These are phyloP conservation scores for Ceyx erithaca DNA, from an alignment of 2,797 vertebrate genomes.

Conservation along the genomic window DNA sequence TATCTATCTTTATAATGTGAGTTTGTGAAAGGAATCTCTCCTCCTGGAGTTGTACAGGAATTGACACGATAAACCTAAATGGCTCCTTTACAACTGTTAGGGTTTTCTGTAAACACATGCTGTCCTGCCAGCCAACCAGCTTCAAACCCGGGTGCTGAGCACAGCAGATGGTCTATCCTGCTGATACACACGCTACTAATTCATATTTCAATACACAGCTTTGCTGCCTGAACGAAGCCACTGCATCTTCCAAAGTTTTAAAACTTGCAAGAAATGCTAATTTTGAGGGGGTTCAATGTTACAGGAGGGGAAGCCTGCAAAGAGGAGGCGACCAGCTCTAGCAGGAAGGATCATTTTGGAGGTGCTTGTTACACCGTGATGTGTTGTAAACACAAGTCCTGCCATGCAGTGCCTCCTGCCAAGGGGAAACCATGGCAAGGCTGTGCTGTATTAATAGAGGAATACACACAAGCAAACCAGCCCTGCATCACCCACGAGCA, in stretches of 20 bases:
- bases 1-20: constrained; percentile 56
- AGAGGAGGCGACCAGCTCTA: not conserved
- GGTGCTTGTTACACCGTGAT: rapidly evolving
- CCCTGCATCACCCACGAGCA: not conserved
- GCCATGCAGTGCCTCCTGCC: not conserved
- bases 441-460: not conserved
- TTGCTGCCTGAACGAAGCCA: constrained; percentile 47
- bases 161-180: constrained; percentile 71
- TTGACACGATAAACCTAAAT: constrained; percentile 59
- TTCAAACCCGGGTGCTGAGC: constrained; percentile 69
- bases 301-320: not conserved
- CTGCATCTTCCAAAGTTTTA: constrained; percentile 35
- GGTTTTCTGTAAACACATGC: constrained; percentile 76
- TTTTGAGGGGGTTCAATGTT: not conserved
- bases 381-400: not conserved
- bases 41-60: constrained; percentile 34
- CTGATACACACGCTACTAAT: constrained; percentile 62
- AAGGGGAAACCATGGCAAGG: not conserved
- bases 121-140: constrained; percentile 75
- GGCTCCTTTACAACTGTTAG: constrained; percentile 63
- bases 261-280: not conserved
- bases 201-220: constrained; percentile 61
- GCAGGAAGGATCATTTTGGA: not conserved
- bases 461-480: not conserved
- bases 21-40: constrained; percentile 63